A percentile compares a stretch with the other conserved stretches of the same genome.
These are phyloP conservation scores for Liasis olivaceus DNA, from an alignment of 2,797 vertebrate genomes.

Conservation along the genomic window DNA sequence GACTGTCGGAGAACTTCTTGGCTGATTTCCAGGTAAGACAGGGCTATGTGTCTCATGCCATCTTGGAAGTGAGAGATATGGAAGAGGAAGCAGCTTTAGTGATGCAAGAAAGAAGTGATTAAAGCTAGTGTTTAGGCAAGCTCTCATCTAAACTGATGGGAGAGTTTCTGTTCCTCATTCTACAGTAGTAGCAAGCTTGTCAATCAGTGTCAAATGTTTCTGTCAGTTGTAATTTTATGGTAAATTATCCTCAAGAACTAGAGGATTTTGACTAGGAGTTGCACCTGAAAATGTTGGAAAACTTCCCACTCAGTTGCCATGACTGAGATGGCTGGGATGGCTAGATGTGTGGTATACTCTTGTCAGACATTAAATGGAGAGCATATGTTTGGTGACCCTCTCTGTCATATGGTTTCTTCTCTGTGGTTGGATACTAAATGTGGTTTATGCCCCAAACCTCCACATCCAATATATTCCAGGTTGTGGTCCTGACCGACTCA, in stretches of 20 bases:
- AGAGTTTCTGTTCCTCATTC: not conserved
- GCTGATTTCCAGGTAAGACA: conserved; percentile 77
- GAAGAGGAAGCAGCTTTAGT: not conserved
- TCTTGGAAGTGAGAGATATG: not conserved
- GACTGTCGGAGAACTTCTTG: conserved; percentile 76
- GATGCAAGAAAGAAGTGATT: not conserved
- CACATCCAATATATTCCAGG: conserved; percentile 65
- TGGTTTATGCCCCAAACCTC: not conserved
- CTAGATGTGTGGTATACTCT: not conserved
- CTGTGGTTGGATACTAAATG: not conserved
- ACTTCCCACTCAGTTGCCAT: not conserved
- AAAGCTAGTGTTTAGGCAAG: not conserved
- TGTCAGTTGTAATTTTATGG: not conserved
- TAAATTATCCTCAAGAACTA: not conserved
- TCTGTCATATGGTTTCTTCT: not conserved
- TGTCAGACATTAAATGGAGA: not conserved
- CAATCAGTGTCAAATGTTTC: not conserved
- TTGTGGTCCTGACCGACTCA: conserved; percentile 87
- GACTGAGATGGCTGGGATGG: not conserved
- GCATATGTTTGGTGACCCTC: not conserved
- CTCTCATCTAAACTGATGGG: not conserved
- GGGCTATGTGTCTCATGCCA: not conserved
- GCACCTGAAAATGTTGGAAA: not conserved
- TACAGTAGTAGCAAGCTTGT: not conserved
- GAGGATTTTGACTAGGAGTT: not conserved